Percentiles rank a stretch among this genome's conserved stretches.
These are phyloP conservation scores for Brachionus rotundiformis DNA, from an alignment of 1,140 invertebrate genomes.

Conservation along the genomic window DNA sequence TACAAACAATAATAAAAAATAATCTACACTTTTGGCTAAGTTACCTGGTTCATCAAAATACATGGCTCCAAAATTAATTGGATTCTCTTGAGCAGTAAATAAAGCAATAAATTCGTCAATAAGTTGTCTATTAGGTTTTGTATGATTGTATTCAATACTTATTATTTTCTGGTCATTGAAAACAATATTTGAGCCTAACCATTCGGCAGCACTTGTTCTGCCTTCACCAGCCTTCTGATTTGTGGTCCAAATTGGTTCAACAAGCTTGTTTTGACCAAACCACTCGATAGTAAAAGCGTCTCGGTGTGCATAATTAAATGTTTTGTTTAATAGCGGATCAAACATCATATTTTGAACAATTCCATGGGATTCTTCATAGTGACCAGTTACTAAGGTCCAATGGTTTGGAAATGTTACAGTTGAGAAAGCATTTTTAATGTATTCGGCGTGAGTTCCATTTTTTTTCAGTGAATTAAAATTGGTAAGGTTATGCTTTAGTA, in stretches of 20 bases:
- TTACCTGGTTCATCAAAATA: slow-evolving; percentile 51
- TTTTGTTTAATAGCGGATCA: slow-evolving; percentile 66
- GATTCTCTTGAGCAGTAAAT: slow-evolving; percentile 35
- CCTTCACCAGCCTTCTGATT: slow-evolving; percentile 56
- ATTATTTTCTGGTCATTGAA: slow-evolving; percentile 39
- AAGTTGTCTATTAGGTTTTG: slow-evolving; percentile 27
- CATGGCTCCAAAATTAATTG: slow-evolving; percentile 51
- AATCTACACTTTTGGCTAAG: not conserved
- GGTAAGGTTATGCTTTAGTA: slow-evolving; percentile 53
- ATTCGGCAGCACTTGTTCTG: slow-evolving; percentile 36
- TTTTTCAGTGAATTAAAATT: slow-evolving; percentile 60
- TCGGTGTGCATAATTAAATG: slow-evolving; percentile 46
- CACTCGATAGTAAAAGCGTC: slow-evolving; percentile 10
- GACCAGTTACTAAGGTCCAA: slow-evolving; percentile 75
- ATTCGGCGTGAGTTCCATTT: slow-evolving; percentile 58
- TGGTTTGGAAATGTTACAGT: slow-evolving; percentile 81
- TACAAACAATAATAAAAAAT: not conserved
- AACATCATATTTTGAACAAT: slow-evolving; percentile 72
- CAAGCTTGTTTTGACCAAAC: slow-evolving; percentile 53
- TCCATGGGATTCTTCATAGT: slow-evolving; percentile 75
- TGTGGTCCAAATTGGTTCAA: slow-evolving; percentile 62
- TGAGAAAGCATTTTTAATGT: slow-evolving; percentile 68
- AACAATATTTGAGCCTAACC: slow-evolving; percentile 38
- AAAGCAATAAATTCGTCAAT: slow-evolving; percentile 36
- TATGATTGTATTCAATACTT: slow-evolving; percentile 24